Base-by-base conservation (phyloP, 2,888 invertebrate species). In the Altica lythri region DNA sequence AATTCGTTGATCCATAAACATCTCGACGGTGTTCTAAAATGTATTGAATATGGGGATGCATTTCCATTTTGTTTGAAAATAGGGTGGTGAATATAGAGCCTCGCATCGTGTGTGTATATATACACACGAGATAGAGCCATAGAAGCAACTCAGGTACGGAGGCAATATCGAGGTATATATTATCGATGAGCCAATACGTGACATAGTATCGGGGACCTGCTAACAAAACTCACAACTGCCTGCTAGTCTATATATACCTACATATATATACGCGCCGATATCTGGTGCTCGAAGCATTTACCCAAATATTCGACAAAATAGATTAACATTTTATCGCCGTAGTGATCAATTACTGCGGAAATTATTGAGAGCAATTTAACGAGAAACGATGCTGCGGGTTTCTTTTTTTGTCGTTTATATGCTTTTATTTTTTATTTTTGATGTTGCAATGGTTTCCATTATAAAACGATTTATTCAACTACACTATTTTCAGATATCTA, bases 21-120 rank as follows among this genome's bases (percentile, higher is more conserved):
- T 40, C 22, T 40, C 38, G 38, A 12, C 34, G 6, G n/a, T 27
- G 38, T 29, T 38, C 18, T 16, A 37, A 65, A 60, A 66, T 63
- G 61, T 67, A 67, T 62, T 56, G 63, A 64, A 65, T 64, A 66
- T 67, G 63, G 56, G 53, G 13, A 13, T 47, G 51, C 52, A 55
- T 55, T 60, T 65, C 62, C 64, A 67, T 65, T 67, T 63, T 61
- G 59, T 63, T 63, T n/a, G 60, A 61, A 64, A 57, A 62, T 65
- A 59, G 65, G 62, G 64, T 65, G 65, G 66, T 19, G 38, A 8
- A 13, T 25, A 22, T 22, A 13, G n/a, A n/a, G n/a, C n/a, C n/a
- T n/a, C n/a, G n/a, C n/a, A n/a, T n/a, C n/a, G n/a, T n/a, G n/a
- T 38, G 19, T 19, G 19, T 22, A 25, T 40, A 16, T 35, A 22